Conservation (phyloP, 1,140 invertebrate species). For the Caerostris darwini region DNA sequence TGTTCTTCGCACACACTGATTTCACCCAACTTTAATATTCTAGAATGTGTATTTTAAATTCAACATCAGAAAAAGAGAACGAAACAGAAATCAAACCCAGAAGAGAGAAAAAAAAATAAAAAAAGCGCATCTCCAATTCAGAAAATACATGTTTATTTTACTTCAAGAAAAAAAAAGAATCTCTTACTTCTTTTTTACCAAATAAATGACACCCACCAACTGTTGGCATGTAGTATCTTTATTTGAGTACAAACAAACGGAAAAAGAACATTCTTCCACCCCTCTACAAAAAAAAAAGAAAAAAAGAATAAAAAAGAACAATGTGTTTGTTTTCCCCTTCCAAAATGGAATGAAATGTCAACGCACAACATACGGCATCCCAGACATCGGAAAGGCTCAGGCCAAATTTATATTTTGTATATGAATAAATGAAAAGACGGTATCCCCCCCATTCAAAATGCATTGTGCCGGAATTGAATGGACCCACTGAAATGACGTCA, state of each 20-base stretch:
- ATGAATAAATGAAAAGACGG: constrained; percentile 65
- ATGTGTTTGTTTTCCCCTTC: constrained; percentile 25
- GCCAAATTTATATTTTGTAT: constrained; percentile 24
- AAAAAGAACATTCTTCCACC: neutral
- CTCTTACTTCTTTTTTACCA: neutral
- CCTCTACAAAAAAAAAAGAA: neutral
- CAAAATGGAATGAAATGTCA: constrained; percentile 23
- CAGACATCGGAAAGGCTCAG: neutral
- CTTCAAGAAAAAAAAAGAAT: neutral
- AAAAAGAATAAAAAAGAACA: constrained; percentile 1
- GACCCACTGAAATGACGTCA: constrained; percentile 48
- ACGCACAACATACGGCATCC: constrained; percentile 12
- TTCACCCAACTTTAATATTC: neutral
- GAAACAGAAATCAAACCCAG: neutral
- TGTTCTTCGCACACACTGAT: neutral
- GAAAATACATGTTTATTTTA: neutral
- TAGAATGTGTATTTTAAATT: neutral
- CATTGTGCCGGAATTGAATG: constrained; percentile 65
- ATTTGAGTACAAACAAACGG: neutral
- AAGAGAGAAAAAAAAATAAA: neutral
- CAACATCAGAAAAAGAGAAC: neutral
- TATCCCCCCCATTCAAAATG: constrained; percentile 53
- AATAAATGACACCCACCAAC: neutral
- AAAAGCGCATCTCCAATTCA: neutral
- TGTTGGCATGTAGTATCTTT: neutral